phyloP scores from a whole-genome alignment of 1,140 invertebrate genomes.

The Pomacea maculata region DNA sequence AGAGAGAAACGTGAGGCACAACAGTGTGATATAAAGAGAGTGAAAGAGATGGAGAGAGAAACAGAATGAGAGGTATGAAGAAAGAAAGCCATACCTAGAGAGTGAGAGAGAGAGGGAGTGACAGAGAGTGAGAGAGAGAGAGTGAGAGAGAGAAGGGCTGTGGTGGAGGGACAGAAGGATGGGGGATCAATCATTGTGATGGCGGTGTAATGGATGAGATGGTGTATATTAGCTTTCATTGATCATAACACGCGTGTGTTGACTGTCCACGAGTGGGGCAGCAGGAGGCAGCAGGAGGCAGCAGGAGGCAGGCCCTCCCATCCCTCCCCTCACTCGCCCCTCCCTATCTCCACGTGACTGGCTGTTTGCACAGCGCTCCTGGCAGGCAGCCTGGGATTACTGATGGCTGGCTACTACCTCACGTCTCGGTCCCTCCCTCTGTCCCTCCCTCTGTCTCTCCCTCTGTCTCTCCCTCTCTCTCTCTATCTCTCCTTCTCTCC shows the following conservation, averaged over 20 bases:
- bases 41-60: not conserved
- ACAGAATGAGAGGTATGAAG: slow-evolving; percentile 6
- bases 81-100: not conserved
- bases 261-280: not conserved
- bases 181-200: not conserved
- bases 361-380: not conserved
- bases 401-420: no score
- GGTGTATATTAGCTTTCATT: not conserved
- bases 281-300: not conserved
- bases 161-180: not conserved
- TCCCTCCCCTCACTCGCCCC: not conserved
- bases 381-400: no score
- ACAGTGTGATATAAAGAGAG: not conserved
- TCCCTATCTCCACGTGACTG: not conserved
- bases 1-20: not conserved
- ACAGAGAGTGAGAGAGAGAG: not conserved
- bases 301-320: not conserved
- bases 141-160: not conserved
- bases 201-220: not conserved
- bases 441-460: no score
- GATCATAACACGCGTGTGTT: not conserved
- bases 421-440: no score
- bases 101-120: not conserved
- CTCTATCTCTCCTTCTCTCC: no score
- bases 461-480: no score